Conservation (phyloP, 2,797 vertebrate genomes). For the Pachyuromys duprasi region DNA sequence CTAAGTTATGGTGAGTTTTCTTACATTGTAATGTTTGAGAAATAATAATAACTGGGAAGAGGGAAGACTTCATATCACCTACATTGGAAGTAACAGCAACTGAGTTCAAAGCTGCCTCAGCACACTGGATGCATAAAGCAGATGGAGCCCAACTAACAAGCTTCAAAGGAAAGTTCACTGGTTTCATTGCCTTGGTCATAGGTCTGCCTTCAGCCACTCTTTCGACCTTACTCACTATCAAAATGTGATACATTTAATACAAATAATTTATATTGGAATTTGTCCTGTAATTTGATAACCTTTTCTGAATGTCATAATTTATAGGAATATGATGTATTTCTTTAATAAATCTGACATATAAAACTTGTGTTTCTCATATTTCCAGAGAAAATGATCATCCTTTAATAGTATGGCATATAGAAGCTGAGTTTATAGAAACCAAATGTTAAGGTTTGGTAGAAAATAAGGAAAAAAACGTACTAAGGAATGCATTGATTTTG, state of each 20-base stretch:
- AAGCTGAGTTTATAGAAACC: not conserved
- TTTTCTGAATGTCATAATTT: not conserved
- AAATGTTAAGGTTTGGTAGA: not conserved
- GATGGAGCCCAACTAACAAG: not conserved
- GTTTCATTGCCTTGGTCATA: rapidly evolving
- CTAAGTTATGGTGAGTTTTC: not conserved
- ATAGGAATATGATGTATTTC: not conserved
- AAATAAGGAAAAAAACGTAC: not conserved
- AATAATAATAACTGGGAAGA: not conserved
- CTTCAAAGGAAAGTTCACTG: not conserved
- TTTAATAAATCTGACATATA: not conserved
- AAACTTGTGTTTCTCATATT: not conserved
- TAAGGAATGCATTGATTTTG: not conserved
- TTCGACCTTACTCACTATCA: rapidly evolving
- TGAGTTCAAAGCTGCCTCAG: not conserved
- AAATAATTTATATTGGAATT: not conserved
- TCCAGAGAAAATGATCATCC: not conserved
- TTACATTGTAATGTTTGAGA: conserved; percentile 32
- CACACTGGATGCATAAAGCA: not conserved
- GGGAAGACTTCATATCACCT: not conserved
- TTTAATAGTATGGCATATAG: not conserved
- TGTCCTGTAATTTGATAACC: not conserved
- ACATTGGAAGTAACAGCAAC: not conserved
- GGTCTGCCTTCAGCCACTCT: not conserved
- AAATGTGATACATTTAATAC: not conserved